These are phyloP conservation scores for Aphidius gifuensis DNA, from an alignment of 1,140 invertebrate species.

Conservation along the genomic window DNA sequence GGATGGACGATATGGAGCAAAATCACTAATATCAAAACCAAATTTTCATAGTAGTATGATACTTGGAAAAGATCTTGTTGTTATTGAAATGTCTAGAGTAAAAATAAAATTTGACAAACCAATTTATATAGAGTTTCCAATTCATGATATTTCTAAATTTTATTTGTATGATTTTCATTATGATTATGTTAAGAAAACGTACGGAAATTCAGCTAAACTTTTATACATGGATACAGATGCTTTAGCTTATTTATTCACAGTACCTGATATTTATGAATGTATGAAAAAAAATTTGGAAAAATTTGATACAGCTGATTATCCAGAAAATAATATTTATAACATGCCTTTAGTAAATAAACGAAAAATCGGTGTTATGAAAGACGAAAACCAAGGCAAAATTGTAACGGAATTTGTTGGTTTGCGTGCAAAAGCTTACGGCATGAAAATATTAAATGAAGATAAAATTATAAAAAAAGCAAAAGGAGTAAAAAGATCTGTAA, in stretches of 20 bases:
- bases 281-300: conserved; percentile 6
- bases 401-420: background rate
- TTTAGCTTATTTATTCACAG: conserved; percentile 22
- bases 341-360: conserved; percentile 10
- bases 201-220: conserved; percentile 27
- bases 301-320: conserved; percentile 17
- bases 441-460: background rate
- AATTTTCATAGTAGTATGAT: conserved; percentile 32
- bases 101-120: conserved; percentile 29
- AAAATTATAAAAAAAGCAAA: background rate
- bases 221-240: conserved; percentile 39
- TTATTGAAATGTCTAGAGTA: conserved; percentile 24
- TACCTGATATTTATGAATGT: conserved; percentile 12
- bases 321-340: conserved; percentile 8
- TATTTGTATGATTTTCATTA: conserved; percentile 28
- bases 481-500: background rate
- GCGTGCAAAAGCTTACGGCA: background rate
- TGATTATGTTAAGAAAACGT: conserved; percentile 22
- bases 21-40: conserved; percentile 27
- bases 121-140: conserved; percentile 21
- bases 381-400: background rate
- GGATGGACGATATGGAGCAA: conserved; percentile 17
- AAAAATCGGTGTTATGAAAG: conserved; percentile 3
- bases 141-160: conserved; percentile 26
- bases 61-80: conserved; percentile 27